phyloP scores from a whole-genome alignment of 2,797 vertebrate species.

The Orestias chungarensis region DNA sequence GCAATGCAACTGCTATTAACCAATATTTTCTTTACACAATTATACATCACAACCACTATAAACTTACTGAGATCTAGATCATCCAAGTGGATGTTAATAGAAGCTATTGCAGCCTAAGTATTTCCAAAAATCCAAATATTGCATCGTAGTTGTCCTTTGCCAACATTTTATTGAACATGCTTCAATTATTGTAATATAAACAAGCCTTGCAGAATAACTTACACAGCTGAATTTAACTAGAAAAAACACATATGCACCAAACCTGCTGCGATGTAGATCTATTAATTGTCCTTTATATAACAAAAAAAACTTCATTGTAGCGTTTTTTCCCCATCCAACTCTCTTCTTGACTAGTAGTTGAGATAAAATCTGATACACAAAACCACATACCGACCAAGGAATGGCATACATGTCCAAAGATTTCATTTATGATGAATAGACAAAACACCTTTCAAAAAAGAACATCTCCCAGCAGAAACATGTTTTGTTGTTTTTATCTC shows the following conservation, averaged over 20 bases:
- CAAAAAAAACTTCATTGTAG: no score
- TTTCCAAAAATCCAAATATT: background rate
- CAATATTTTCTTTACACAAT: background rate
- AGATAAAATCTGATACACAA: constrained; percentile 54
- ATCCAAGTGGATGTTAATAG: background rate
- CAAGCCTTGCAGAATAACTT: no score
- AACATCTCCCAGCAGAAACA: background rate
- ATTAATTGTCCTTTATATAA: no score
- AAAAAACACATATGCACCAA: no score
- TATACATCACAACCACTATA: background rate
- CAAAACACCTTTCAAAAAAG: constrained; percentile 15
- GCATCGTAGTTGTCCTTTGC: no score
- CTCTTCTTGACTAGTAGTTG: background rate
- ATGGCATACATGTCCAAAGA: constrained; percentile 42
- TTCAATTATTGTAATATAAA: background rate
- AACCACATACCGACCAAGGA: constrained; percentile 44
- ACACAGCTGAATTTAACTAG: no score
- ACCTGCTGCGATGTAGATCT: no score
- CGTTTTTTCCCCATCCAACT: background rate
- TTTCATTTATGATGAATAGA: constrained; percentile 26
- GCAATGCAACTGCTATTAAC: background rate
- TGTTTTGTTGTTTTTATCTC: background rate
- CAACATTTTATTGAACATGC: background rate
- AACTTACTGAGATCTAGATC: background rate
- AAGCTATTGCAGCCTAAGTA: background rate